Conservation (phyloP, 2,113 vertebrate species). For the Channa maculata region DNA sequence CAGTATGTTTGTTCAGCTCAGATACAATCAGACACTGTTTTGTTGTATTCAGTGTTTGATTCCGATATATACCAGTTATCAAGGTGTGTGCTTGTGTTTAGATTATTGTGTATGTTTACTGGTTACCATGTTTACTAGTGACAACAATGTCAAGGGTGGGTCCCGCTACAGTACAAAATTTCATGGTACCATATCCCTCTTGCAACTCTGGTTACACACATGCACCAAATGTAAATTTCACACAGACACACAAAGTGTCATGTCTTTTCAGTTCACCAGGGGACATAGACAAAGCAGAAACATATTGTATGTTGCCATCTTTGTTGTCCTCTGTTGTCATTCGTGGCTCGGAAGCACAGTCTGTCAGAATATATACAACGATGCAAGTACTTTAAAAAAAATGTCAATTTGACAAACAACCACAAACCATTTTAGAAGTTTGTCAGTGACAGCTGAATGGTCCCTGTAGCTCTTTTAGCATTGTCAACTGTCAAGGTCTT, state of each 20-base stretch:
- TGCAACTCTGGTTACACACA: slow-evolving; percentile 28
- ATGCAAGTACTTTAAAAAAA: too few species aligned
- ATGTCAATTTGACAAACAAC: slow-evolving; percentile 53
- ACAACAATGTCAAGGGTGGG: slow-evolving; percentile 64
- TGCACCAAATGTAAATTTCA: slow-evolving; percentile 19
- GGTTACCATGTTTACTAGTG: slow-evolving; percentile 48
- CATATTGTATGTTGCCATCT: slow-evolving; percentile 34
- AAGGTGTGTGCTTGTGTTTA: slow-evolving; percentile 63
- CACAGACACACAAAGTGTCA: slow-evolving; percentile 13
- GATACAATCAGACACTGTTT: slow-evolving; percentile 46
- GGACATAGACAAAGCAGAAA: slow-evolving; percentile 35
- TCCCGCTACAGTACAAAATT: slow-evolving; percentile 44
- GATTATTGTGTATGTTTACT: slow-evolving; percentile 14
- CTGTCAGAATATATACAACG: slow-evolving; percentile 41
- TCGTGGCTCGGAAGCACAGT: slow-evolving; percentile 53
- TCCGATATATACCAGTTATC: slow-evolving; percentile 59
- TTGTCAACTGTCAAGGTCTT: slow-evolving; percentile 69
- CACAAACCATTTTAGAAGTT: slow-evolving; percentile 53
- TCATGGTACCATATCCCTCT: slow-evolving; percentile 39
- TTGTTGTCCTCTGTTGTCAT: slow-evolving; percentile 54
- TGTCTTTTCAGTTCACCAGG: slow-evolving; percentile 29
- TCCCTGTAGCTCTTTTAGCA: slow-evolving; percentile 31
- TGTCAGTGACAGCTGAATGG: slow-evolving; percentile 43
- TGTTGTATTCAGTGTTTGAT: slow-evolving; percentile 55
- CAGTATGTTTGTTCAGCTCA: slow-evolving; percentile 49